Base-by-base conservation (phyloP, 1,140 invertebrate genomes). In the Pemphigus obesinymphae region DNA sequence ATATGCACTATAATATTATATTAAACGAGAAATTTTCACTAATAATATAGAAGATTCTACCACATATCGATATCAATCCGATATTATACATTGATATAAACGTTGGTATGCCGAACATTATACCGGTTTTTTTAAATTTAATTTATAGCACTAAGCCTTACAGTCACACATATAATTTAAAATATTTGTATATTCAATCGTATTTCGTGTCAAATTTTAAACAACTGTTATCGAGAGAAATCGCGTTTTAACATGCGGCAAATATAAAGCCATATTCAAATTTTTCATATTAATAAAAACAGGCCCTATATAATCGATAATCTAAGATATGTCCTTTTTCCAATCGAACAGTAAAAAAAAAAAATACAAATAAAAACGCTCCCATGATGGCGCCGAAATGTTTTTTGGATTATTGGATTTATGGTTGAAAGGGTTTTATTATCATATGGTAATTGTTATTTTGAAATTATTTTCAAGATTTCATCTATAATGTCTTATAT, bases 111-210 rank as follows among this genome's bases (percentile, higher is more conserved):
- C 34, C 10, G 17, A 37, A 68, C 31, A 37, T 37, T n/a, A 68
- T 68, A 68, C 63, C 34, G 63, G 63, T 68, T 68, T 68, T 50
- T 34, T 29, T 58, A 23, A 37, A 68, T 68, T 34, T 68, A 23
- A 68, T 68, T 40, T 17, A 40, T 68, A 23, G 63, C 10, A 40
- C 34, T 40, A 68, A 40, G 37, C 20, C 37, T 68, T 37, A 68
- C 17, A n/a, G 63, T n/a, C 29, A 0, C 31, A 37, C 31, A 11
- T 10, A 5, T 3, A n/a, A 68, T 23, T 37, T 23, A 15, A 68
- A 40, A 40, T 20, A 17, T 11, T 37, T 13, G 11, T 23, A 13
- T 4, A 68, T 37, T 68, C n/a, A 61, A 37, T 15, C n/a, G 20
- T 20, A 15, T 50, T 50, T 50, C 20, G 20, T 50, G 5, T 50